These are phyloP conservation scores for Peromyscus polionotus DNA, from an alignment of 2,113 vertebrate genomes.

Conservation along the genomic window DNA sequence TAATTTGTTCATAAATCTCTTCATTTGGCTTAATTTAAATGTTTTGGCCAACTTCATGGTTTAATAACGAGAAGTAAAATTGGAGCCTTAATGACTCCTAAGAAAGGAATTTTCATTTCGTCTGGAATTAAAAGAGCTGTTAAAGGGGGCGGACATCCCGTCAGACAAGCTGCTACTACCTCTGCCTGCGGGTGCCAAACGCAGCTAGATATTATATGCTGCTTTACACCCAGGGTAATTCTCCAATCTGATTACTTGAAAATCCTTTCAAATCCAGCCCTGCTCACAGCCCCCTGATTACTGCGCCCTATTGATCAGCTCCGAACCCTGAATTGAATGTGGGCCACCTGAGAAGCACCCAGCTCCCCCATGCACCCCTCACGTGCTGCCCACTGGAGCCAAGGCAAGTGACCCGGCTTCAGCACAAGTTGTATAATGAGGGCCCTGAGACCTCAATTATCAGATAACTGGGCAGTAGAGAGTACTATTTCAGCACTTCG, in stretches of 20 bases:
- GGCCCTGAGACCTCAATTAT: conserved; percentile 49
- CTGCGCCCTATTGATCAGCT: conserved; percentile 71
- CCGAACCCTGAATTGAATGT: conserved; percentile 73
- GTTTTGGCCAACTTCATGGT: conserved; percentile 86
- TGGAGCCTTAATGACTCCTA: conserved; percentile 84
- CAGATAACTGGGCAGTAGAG: conserved; percentile 59
- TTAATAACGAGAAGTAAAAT: conserved; percentile 89
- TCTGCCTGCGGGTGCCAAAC: not conserved
- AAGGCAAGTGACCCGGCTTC: conserved; percentile 74
- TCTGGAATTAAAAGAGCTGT: conserved; percentile 79
- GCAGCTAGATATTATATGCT: not conserved
- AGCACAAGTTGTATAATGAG: conserved; percentile 67
- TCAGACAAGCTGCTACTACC: conserved; percentile 57
- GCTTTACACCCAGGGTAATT: conserved; percentile 60
- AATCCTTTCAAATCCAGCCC: conserved; percentile 76
- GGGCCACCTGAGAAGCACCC: conserved; percentile 74
- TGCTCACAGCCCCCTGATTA: conserved; percentile 62
- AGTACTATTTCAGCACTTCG: conserved; percentile 53
- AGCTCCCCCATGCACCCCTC: conserved; percentile 62
- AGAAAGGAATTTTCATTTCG: conserved; percentile 83
- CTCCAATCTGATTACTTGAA: conserved; percentile 72
- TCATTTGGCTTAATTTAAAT: conserved; percentile 88
- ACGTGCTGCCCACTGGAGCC: conserved; percentile 47
- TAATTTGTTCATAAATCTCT: conserved; percentile 86
- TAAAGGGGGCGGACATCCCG: conserved; percentile 62